A percentile compares a stretch with the other conserved stretches of the same genome.
These are phyloP conservation scores for Eretmocerus hayati DNA, from an alignment of 2,888 invertebrate species.

Conservation along the genomic window DNA sequence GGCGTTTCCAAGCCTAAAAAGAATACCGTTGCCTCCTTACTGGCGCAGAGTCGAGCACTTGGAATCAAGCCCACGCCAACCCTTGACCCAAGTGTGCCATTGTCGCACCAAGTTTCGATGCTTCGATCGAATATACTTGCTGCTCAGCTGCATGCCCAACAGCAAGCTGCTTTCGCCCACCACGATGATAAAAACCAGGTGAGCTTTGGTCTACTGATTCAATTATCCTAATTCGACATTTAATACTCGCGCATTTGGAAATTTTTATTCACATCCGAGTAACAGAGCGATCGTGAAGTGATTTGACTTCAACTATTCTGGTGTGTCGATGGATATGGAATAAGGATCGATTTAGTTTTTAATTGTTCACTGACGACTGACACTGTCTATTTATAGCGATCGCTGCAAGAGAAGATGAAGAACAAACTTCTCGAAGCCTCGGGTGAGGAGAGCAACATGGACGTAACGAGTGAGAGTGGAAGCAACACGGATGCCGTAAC, in stretches of 20 bases:
- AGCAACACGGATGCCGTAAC: slow-evolving; percentile 44
- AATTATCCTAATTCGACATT: slow-evolving; percentile 1
- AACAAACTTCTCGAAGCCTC: slow-evolving; percentile 43
- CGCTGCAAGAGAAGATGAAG: slow-evolving; percentile 46
- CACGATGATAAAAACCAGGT: slow-evolving; percentile 42
- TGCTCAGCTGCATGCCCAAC: slow-evolving; percentile 51
- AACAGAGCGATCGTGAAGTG: no score
- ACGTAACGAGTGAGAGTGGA: slow-evolving; percentile 45
- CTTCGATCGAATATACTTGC: slow-evolving; percentile 58
- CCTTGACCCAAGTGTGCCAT: slow-evolving; percentile 51
- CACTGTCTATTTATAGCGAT: slow-evolving; percentile 35
- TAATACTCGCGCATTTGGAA: neutral
- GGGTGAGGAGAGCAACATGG: slow-evolving; percentile 46
- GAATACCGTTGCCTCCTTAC: slow-evolving; percentile 81
- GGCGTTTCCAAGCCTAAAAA: slow-evolving; percentile 88
- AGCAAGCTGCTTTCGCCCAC: slow-evolving; percentile 23
- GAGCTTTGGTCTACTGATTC: no score
- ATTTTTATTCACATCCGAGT: neutral
- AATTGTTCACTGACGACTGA: no score
- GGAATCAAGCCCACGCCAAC: slow-evolving; percentile 68
- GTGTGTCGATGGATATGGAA: no score
- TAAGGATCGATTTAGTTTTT: no score
- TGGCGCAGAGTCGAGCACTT: slow-evolving; percentile 79
- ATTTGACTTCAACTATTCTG: no score
- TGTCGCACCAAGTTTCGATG: slow-evolving; percentile 54